These are phyloP conservation scores for Apis laboriosa DNA, from an alignment of 1,140 invertebrate species.

Conservation along the genomic window DNA sequence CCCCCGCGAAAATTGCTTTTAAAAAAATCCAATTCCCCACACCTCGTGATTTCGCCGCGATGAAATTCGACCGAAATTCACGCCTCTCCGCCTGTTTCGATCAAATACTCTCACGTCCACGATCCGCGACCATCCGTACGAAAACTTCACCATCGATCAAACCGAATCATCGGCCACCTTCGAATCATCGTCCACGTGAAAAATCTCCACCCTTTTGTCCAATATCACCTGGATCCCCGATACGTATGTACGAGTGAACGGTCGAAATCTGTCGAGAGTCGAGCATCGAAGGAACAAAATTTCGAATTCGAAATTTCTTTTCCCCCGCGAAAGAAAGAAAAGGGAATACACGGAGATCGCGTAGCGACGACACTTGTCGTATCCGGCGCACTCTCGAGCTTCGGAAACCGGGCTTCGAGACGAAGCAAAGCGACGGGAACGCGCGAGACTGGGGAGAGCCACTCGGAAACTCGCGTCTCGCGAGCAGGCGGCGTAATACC, in stretches of 20 bases:
- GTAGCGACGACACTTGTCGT: slow-evolving; percentile 9
- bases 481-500: slow-evolving; percentile 61
- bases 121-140: neutral
- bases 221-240: no score
- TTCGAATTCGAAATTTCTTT: neutral
- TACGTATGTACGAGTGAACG: no score
- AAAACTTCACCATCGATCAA: neutral
- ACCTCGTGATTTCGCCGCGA: slow-evolving; percentile 17
- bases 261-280: no score
- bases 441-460: slow-evolving; percentile 28
- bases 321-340: neutral
- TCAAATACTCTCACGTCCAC: slow-evolving; percentile 11
- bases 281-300: no score
- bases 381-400: slow-evolving; percentile 32
- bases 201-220: no score
- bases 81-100: slow-evolving; percentile 7
- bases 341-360: neutral
- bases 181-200: no score
- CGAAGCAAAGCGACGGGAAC: slow-evolving; percentile 7
- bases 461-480: slow-evolving; percentile 57
- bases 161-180: neutral
- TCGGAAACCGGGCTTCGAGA: neutral
- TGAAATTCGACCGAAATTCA: slow-evolving; percentile 34
- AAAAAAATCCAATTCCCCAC: slow-evolving; percentile 41
- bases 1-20: slow-evolving; percentile 35